Percentiles rank a stretch among this genome's conserved stretches.
These are phyloP conservation scores for Etheostoma nigrum DNA, from an alignment of 2,797 vertebrate genomes.

Conservation along the genomic window DNA sequence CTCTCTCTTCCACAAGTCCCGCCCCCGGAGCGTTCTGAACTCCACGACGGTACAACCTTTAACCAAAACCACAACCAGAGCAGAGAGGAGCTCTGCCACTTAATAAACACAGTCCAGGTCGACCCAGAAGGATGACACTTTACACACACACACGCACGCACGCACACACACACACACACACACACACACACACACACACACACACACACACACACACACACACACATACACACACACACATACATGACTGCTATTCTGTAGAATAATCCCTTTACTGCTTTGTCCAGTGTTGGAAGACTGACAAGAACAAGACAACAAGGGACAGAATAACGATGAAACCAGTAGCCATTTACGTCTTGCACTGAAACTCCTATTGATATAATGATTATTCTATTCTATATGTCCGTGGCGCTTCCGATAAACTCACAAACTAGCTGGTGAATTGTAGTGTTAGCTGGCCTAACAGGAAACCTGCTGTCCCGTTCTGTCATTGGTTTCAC, in stretches of 20 bases:
- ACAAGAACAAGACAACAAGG: slow-evolving; percentile 59
- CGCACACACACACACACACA: too few relatives aligned
- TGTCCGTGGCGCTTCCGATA: slow-evolving; percentile 85
- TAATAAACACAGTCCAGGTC: slow-evolving; percentile 32
- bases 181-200: too few relatives aligned
- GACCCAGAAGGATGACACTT: slow-evolving; percentile 21
- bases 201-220: background rate
- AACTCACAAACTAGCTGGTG: slow-evolving; percentile 72
- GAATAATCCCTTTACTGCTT: slow-evolving; percentile 86
- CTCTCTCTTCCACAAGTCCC: slow-evolving; percentile 17
- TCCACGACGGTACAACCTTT: slow-evolving; percentile 60
- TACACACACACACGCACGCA: too few relatives aligned
- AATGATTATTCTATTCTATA: slow-evolving; percentile 74
- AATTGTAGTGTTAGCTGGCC: slow-evolving; percentile 87
- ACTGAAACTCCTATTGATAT: slow-evolving; percentile 80
- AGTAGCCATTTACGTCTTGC: slow-evolving; percentile 89
- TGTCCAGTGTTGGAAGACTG: slow-evolving; percentile 74
- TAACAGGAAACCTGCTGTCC: slow-evolving; percentile 80
- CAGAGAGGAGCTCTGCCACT: slow-evolving; percentile 47
- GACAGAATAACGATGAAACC: slow-evolving; percentile 69
- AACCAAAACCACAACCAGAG: slow-evolving; percentile 71
- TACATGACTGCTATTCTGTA: slow-evolving; percentile 63
- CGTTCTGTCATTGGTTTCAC: slow-evolving; percentile 63
- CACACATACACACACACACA: slow-evolving; percentile 20
- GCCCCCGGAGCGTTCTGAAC: slow-evolving; percentile 56